phyloP scores from a whole-genome alignment of 2,888 invertebrate species.

The Hypercompe scribonia region DNA sequence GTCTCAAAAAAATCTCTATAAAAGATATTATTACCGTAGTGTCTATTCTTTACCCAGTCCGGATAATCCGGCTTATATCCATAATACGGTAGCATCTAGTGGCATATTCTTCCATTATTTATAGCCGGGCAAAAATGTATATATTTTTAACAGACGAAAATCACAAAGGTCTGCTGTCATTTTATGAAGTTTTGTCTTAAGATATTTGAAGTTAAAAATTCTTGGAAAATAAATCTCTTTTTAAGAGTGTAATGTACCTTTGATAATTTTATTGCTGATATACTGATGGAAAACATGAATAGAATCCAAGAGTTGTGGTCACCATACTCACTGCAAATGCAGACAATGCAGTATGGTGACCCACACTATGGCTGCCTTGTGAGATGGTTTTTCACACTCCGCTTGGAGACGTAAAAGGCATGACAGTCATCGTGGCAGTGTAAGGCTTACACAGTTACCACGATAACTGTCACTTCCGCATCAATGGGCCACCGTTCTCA shows the following conservation, averaged over 20 bases:
- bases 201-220: not conserved
- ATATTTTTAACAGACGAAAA: slow-evolving; percentile 2
- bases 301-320: too few species aligned
- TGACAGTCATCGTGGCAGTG: too few species aligned
- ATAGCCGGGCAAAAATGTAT: slow-evolving; percentile 12
- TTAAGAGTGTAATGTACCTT: not conserved
- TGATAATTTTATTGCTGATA: not conserved
- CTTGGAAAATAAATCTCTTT: not conserved
- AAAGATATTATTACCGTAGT: not conserved
- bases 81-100: slow-evolving; percentile 21
- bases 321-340: too few species aligned
- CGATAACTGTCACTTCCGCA: too few species aligned
- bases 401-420: too few species aligned
- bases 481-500: too few species aligned
- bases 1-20: not conserved
- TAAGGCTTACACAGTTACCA: too few species aligned
- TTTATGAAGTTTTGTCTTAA: not conserved
- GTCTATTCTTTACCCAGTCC: slow-evolving; percentile 15
- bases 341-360: too few species aligned
- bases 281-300: too few species aligned
- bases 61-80: slow-evolving; percentile 27
- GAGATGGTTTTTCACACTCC: too few species aligned
- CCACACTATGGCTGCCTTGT: too few species aligned
- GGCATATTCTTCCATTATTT: slow-evolving; percentile 25
- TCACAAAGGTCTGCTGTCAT: not conserved